Conservation (phyloP, 2,113 vertebrate genomes). For the Peucedramus taeniatus region DNA sequence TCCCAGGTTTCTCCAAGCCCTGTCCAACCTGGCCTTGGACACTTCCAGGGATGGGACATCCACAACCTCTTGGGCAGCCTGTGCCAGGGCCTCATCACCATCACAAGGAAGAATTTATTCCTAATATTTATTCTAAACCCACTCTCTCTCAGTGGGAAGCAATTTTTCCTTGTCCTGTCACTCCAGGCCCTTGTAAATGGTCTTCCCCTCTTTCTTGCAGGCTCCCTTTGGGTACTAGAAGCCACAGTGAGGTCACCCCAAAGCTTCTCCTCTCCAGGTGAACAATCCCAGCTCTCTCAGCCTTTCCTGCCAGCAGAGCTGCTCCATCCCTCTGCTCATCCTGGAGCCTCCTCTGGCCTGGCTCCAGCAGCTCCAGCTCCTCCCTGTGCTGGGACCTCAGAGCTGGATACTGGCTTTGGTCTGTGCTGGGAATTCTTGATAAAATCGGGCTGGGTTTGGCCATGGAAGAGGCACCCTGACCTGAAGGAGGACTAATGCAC, state of each 20-base stretch:
- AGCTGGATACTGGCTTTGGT: background rate
- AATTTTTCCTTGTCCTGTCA: background rate
- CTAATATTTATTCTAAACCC: background rate
- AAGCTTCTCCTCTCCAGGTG: background rate
- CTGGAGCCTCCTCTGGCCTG: rapidly evolving
- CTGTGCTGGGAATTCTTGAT: background rate
- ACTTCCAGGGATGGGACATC: background rate
- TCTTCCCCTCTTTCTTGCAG: background rate
- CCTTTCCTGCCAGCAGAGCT: background rate
- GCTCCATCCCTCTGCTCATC: background rate
- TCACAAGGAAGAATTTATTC: background rate
- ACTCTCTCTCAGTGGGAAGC: background rate
- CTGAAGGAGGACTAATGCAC: background rate
- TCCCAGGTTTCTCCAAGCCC: rapidly evolving
- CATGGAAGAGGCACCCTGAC: background rate
- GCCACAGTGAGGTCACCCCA: rapidly evolving
- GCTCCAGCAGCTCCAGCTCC: background rate
- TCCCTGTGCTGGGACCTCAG: background rate
- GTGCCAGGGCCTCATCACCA: rapidly evolving
- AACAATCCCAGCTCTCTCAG: background rate
- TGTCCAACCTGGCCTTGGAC: background rate
- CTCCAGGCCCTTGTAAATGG: background rate
- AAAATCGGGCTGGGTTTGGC: background rate
- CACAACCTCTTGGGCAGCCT: background rate
- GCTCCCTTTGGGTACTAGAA: background rate